Evolutionary conservation across 2,888 invertebrate species (phyloP).

Genomic region (Linyphia triangularis): DNA sequence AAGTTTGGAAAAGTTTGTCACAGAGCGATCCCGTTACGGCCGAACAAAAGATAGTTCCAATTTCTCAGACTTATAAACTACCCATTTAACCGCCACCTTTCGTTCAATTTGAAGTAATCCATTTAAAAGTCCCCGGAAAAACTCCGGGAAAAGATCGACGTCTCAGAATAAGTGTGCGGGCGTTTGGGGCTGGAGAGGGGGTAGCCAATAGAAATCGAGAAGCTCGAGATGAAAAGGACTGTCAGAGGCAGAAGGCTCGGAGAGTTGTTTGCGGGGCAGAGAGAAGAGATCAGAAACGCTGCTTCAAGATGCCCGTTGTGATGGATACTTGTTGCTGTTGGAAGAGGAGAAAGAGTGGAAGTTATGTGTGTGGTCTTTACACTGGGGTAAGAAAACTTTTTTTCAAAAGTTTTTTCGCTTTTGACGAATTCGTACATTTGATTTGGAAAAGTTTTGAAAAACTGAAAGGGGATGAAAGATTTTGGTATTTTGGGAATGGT

Average conservation of each 20-base stretch:
- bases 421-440: too few relatives aligned
- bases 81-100: not conserved
- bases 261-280: conserved; percentile 28
- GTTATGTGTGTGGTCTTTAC: conserved; percentile 87
- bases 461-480: too few relatives aligned
- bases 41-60: not conserved
- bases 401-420: not conserved
- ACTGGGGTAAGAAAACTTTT: conserved; percentile 83
- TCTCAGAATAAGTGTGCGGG: conserved; percentile 10
- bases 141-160: not conserved
- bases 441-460: too few relatives aligned
- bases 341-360: conserved; percentile 86
- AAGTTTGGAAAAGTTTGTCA: not conserved
- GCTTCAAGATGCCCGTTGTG: conserved; percentile 41
- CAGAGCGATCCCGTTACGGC: not conserved
- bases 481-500: not conserved
- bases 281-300: not conserved
- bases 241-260: conserved; percentile 47
- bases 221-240: conserved; percentile 46
- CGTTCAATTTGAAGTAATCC: not conserved
- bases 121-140: conserved; percentile 4
- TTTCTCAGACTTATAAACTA: not conserved
- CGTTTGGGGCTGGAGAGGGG: not conserved
- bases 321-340: conserved; percentile 69
- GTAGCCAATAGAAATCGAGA: conserved; percentile 48